Percentiles rank a stretch among this genome's conserved stretches.
Evolutionary conservation across 2,888 invertebrate species (phyloP).

Genomic region (Girardia tigrina): DNA sequence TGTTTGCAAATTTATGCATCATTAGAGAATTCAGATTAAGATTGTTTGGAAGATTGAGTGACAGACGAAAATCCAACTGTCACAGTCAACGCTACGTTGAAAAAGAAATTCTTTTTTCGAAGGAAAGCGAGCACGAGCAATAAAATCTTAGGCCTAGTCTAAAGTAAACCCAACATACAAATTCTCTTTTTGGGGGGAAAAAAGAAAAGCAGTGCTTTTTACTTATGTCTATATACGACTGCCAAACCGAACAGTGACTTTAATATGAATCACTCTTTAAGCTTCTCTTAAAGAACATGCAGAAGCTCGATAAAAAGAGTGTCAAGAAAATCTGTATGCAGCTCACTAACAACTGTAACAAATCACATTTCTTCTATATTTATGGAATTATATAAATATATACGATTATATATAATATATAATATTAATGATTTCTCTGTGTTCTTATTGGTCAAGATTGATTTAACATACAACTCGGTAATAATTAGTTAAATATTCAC

Average conservation of each 20-base stretch:
- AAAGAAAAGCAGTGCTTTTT: constrained; percentile 12
- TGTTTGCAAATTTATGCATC: not conserved
- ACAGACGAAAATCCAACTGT: constrained; percentile 20
- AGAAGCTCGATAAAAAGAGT: constrained; percentile 10
- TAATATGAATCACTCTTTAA: not conserved
- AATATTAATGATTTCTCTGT: not conserved
- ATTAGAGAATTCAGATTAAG: constrained; percentile 9
- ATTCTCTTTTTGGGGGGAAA: not conserved
- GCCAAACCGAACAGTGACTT: not conserved
- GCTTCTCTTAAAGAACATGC: not conserved
- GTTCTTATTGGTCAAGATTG: not conserved
- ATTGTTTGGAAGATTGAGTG: not conserved
- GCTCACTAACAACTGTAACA: constrained; percentile 16
- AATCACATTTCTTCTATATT: constrained; percentile 21
- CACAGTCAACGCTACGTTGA: not conserved
- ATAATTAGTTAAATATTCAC: constrained; percentile 14
- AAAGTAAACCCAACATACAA: not conserved
- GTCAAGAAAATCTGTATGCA: constrained; percentile 15
- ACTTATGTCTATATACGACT: not conserved
- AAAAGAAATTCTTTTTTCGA: too few species aligned
- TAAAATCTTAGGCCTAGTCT: not conserved
- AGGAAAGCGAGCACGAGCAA: not conserved
- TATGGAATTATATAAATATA: not conserved
- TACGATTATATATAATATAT: not conserved
- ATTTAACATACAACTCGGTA: not conserved